These are phyloP conservation scores for Lanistes nyassanus DNA, from an alignment of 1,140 invertebrate genomes.

Conservation along the genomic window DNA sequence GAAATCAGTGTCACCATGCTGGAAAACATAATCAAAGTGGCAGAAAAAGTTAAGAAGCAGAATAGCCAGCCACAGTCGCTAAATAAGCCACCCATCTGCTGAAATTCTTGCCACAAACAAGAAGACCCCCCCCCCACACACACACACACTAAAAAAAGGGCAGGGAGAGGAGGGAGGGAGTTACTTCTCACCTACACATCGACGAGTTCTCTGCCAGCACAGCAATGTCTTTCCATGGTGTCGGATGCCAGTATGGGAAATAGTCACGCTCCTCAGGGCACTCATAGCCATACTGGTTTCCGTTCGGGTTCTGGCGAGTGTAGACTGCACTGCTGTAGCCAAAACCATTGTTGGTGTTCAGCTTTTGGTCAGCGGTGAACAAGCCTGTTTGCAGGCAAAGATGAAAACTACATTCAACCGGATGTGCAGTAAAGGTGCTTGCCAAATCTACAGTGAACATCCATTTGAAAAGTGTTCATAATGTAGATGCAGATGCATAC, in stretches of 20 bases:
- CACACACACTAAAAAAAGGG: neutral
- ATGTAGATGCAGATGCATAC: too few species aligned
- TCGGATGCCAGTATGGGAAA: slow-evolving; percentile 66
- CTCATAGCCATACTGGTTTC: slow-evolving; percentile 63
- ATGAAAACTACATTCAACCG: neutral
- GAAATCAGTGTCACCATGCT: neutral
- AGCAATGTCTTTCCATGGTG: slow-evolving; percentile 65
- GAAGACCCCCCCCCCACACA: too few species aligned
- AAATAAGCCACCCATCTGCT: too few species aligned
- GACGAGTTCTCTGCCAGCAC: slow-evolving; percentile 60
- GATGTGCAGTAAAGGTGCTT: too few species aligned
- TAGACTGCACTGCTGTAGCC: slow-evolving; percentile 61
- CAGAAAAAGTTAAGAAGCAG: too few species aligned
- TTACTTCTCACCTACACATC: slow-evolving; percentile 55
- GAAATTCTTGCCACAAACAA: too few species aligned
- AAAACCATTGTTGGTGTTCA: slow-evolving; percentile 55
- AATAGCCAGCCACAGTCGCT: too few species aligned
- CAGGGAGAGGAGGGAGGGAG: too few species aligned
- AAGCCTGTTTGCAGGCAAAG: slow-evolving; percentile 46
- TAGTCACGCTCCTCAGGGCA: slow-evolving; percentile 67
- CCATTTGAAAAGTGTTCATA: too few species aligned
- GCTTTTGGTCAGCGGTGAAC: slow-evolving; percentile 64
- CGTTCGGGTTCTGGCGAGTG: slow-evolving; percentile 64
- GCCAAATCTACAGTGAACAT: too few species aligned
- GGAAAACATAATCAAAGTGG: too few species aligned